phyloP scores from a whole-genome alignment of 2,113 vertebrate species.

The Turdus rufiventris region DNA sequence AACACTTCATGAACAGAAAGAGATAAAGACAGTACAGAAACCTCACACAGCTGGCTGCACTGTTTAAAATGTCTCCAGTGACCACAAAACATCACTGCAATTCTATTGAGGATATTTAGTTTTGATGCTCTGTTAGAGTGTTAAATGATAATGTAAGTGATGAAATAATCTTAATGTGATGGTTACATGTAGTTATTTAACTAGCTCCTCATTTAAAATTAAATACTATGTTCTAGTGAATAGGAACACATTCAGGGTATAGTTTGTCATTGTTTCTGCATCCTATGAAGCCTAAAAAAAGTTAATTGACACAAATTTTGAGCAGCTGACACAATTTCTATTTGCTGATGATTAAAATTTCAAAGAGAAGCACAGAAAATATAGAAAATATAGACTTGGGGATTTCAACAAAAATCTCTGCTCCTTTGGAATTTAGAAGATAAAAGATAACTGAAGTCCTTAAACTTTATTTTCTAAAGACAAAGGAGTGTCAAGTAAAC shows the following conservation, averaged over 20 bases:
- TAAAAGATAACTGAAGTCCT: not conserved
- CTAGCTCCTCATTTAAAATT: not conserved
- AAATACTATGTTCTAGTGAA: not conserved
- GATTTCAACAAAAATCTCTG: not conserved
- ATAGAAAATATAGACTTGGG: too few relatives aligned
- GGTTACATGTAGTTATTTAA: not conserved
- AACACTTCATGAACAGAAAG: not conserved
- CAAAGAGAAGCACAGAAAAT: not conserved
- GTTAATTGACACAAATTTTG: not conserved
- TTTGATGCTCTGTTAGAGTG: not conserved
- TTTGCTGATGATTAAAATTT: not conserved
- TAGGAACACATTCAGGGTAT: not conserved
- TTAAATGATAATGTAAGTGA: not conserved
- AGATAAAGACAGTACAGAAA: conserved; percentile 10
- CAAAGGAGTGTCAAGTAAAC: not conserved
- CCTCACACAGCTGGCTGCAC: not conserved
- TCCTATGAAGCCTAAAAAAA: not conserved
- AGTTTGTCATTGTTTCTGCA: not conserved
- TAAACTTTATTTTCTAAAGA: not conserved
- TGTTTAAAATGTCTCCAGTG: not conserved
- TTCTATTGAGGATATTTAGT: not conserved
- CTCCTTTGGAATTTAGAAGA: not conserved
- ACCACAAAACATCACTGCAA: not conserved
- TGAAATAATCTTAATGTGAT: not conserved
- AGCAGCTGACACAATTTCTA: not conserved